phyloP scores from a whole-genome alignment of 1,140 invertebrate genomes.

The Fopius arisanus region DNA sequence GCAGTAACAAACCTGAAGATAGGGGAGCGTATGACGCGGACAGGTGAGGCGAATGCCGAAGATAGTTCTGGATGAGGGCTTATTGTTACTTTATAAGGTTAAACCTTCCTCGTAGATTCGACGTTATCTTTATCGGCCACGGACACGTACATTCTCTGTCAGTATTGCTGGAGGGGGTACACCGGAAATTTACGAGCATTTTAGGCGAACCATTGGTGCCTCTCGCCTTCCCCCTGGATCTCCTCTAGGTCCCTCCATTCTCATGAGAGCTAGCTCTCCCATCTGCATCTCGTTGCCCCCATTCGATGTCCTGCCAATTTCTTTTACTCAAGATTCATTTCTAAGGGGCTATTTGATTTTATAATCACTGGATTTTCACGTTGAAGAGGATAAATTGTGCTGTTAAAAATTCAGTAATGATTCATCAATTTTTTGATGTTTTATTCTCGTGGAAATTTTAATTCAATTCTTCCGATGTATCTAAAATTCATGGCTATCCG shows the following conservation, averaged over 20 bases:
- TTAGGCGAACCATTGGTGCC: not conserved
- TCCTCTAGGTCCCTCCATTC: not conserved
- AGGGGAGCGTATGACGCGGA: not conserved
- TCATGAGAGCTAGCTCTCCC: not conserved
- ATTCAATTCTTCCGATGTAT: not conserved
- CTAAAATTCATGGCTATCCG: not conserved
- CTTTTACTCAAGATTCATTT: not conserved
- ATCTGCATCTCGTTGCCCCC: constrained; percentile 4
- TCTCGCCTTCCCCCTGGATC: not conserved
- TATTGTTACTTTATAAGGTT: constrained; percentile 30
- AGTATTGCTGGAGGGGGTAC: not conserved
- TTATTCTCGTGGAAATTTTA: too few species aligned
- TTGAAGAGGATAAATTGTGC: too few species aligned
- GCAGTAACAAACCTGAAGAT: too few species aligned
- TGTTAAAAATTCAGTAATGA: too few species aligned
- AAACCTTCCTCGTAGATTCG: constrained; percentile 11
- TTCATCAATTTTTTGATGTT: too few species aligned
- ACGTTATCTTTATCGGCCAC: constrained; percentile 31
- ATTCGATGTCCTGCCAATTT: not conserved
- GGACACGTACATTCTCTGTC: constrained; percentile 15
- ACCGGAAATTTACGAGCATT: constrained; percentile 21
- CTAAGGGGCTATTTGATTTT: not conserved
- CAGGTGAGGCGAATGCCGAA: not conserved
- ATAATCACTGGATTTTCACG: not conserved
- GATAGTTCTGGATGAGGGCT: not conserved